phyloP scores from a whole-genome alignment of 2,797 vertebrate genomes.

The Chelon auratus region DNA sequence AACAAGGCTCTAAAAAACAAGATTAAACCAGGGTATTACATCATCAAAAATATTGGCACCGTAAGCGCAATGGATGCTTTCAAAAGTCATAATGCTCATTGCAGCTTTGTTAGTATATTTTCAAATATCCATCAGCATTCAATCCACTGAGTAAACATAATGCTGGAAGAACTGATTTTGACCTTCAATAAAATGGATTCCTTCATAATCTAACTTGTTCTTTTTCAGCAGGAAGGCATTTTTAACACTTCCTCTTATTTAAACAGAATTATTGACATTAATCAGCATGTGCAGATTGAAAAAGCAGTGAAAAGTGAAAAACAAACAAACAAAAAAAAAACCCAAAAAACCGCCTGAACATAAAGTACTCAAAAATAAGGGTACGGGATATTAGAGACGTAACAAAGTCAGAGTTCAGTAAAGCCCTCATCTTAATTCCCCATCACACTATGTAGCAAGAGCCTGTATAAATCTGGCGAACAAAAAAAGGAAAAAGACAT shows the following conservation, averaged over 20 bases:
- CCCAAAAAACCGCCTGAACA: neutral
- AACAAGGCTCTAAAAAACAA: too few species aligned
- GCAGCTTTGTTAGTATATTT: neutral
- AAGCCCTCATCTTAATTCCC: neutral
- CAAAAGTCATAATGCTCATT: neutral
- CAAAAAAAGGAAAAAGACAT: neutral
- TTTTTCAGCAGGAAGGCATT: neutral
- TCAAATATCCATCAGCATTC: neutral
- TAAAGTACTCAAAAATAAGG: neutral
- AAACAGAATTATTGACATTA: neutral
- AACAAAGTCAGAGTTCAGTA: slow-evolving; percentile 32
- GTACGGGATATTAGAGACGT: slow-evolving; percentile 7
- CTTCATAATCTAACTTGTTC: neutral
- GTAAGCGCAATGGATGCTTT: too few species aligned
- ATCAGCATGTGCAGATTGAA: neutral
- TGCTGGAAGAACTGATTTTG: neutral
- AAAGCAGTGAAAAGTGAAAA: too few species aligned
- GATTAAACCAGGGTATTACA: too few species aligned
- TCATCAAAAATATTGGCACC: too few species aligned
- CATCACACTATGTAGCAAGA: neutral
- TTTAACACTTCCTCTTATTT: neutral
- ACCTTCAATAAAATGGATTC: neutral
- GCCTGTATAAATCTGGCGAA: slow-evolving; percentile 5
- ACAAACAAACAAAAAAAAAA: too few species aligned
- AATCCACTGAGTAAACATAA: too few species aligned